A percentile compares a stretch with the other conserved stretches of the same genome.
phyloP scores from a whole-genome alignment of 1,140 invertebrate genomes.

The Carposina sasakii region DNA sequence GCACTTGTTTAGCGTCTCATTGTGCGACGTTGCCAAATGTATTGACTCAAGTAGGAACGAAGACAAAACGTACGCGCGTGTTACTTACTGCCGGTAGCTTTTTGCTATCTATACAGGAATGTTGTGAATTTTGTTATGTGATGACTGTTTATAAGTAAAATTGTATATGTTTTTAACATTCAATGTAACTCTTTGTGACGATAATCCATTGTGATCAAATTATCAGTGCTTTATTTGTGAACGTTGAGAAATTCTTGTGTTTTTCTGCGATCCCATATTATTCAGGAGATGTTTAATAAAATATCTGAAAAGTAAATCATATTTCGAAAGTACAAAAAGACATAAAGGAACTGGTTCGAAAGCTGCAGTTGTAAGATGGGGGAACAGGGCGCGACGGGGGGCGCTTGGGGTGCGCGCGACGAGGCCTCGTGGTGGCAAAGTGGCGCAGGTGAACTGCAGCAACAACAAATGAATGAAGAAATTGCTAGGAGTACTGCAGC shows the following conservation, averaged over 20 bases:
- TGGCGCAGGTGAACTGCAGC: slow-evolving; percentile 73
- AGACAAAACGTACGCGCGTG: slow-evolving; percentile 69
- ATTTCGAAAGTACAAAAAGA: slow-evolving; percentile 36
- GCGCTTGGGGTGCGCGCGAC: slow-evolving; percentile 77
- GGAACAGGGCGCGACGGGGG: slow-evolving; percentile 69
- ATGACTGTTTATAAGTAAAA: slow-evolving; percentile 32
- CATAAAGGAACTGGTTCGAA: slow-evolving; percentile 66
- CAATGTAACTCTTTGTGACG: slow-evolving; percentile 60
- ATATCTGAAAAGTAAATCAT: slow-evolving; percentile 11
- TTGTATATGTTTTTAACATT: too few species aligned
- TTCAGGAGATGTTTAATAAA: slow-evolving; percentile 23
- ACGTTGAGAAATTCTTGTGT: slow-evolving; percentile 13
- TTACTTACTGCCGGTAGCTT: slow-evolving; percentile 65
- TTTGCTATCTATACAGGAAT: slow-evolving; percentile 39
- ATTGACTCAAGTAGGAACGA: slow-evolving; percentile 68
- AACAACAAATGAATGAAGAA: slow-evolving; percentile 73
- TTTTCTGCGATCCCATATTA: slow-evolving; percentile 8
- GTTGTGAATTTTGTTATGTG: slow-evolving; percentile 16
- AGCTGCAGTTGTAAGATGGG: slow-evolving; percentile 62
- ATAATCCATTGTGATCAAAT: slow-evolving; percentile 28
- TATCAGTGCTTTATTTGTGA: slow-evolving; percentile 39
- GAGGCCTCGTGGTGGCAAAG: slow-evolving; percentile 77
- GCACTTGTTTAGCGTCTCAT: slow-evolving; percentile 69
- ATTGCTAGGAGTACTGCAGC: slow-evolving; percentile 73
- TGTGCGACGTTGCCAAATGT: slow-evolving; percentile 72